Evolutionary conservation across 2,888 invertebrate species (phyloP), one percentile per base, ranked within the genome.

Genomic region (Drosophila emarginata): DNA sequence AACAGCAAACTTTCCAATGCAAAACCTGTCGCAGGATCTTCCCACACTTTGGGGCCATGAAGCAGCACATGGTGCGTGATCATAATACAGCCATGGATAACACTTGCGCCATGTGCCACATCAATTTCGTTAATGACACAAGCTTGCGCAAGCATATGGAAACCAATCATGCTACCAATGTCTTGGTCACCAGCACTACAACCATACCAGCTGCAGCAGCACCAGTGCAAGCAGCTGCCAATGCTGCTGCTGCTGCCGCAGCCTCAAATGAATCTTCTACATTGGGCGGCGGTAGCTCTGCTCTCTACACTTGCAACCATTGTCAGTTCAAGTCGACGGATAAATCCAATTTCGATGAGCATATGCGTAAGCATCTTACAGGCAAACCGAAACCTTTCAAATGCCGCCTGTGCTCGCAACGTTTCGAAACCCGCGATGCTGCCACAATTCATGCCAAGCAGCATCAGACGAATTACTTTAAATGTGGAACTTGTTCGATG

Each of bases 351-450:
- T 92, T 90, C 52, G 91, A 92, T 61, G 92, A 92, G 15, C 92
- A 92, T 65, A 85, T 91, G 85, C 89, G 91, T 37, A 92, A 91
- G 61, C 92, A 92, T 74, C 77, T 89, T 15, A 78, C 80, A 50
- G 83, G 76, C 23, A 92, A 91, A 67, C 89, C 91, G n/a, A 92
- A 92, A 70, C 92, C 92, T n/a, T 92, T 92, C 66, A 92, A 92
- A 79, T 92, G 92, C 78, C 90, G 92, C 0, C 80, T 92, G n/a
- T 92, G 92, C 69, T 91, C 92, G 37, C 89, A 90, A 45, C 89
- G 92, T 5, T 92, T 92, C 67, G 92, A 92, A 77, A 91, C 92
- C 0, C 90, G 92, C 23, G 92, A 92, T 62, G 90, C 91, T 26
- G 92, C 92, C 45, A 91, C 91, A 18, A 87, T 90, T 62, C 92